Conservation (phyloP, 2,888 invertebrate genomes). For the Lacanobia wlatinum region DNA sequence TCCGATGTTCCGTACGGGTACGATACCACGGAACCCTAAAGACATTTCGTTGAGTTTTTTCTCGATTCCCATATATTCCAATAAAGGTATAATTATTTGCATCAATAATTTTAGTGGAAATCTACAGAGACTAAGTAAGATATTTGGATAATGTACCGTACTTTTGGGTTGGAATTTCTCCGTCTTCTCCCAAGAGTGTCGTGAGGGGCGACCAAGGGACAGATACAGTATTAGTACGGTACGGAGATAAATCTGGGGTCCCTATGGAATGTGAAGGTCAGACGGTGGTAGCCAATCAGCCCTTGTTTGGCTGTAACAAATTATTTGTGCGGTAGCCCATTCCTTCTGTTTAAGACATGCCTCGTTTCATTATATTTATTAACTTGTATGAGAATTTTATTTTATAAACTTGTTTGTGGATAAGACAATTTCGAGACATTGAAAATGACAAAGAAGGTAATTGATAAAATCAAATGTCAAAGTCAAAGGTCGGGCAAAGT, state of each 20-base stretch:
- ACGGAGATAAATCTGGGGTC: constrained; percentile 31
- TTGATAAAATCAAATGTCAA: no score
- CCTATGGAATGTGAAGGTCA: constrained; percentile 35
- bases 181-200: constrained; percentile 10
- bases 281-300: constrained; percentile 5
- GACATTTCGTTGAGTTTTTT: neutral
- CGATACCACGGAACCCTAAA: no score
- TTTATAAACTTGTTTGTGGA: no score
- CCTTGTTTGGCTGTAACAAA: constrained; percentile 2
- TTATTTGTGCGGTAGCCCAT: neutral
- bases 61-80: neutral
- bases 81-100: neutral
- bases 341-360: neutral
- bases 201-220: constrained; percentile 26
- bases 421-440: no score
- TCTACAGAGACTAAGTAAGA: neutral
- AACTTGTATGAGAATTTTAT: neutral
- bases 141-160: neutral
- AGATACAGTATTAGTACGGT: constrained; percentile 6
- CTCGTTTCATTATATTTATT: neutral
- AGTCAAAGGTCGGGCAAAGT: no score
- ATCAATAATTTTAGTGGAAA: constrained; percentile 16
- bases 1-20: no score
- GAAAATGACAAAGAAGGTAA: no score
- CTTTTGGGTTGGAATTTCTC: neutral